phyloP scores from a whole-genome alignment of 2,113 vertebrate species.

The Xenopus laevis region DNA sequence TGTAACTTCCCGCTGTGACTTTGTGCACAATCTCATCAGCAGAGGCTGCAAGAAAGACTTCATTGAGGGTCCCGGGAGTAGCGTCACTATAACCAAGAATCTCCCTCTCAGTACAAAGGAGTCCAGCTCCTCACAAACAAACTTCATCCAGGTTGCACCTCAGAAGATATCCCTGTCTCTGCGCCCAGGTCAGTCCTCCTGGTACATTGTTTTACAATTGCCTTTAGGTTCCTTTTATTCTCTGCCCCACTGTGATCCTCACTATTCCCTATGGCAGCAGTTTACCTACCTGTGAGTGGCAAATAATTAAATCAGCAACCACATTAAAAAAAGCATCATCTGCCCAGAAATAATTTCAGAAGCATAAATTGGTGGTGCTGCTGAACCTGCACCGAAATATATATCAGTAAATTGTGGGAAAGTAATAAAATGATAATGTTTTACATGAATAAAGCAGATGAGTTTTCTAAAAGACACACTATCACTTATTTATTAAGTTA shows the following conservation, averaged over 20 bases:
- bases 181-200: constrained; percentile 74
- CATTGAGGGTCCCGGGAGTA: constrained; percentile 78
- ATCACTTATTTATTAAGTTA: too few species aligned
- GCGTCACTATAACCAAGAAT: constrained; percentile 59
- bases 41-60: constrained; percentile 70
- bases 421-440: too few species aligned
- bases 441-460: too few species aligned
- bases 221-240: fast-evolving
- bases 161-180: constrained; percentile 82
- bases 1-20: constrained; percentile 80
- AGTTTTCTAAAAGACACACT: too few species aligned
- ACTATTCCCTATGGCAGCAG: too few species aligned
- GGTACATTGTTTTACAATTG: fast-evolving
- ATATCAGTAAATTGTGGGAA: too few species aligned
- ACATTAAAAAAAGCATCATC: too few species aligned
- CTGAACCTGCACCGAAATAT: too few species aligned
- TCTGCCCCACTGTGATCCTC: not conserved
- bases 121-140: constrained; percentile 62
- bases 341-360: too few species aligned
- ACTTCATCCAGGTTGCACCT: constrained; percentile 83
- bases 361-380: too few species aligned
- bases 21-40: constrained; percentile 72
- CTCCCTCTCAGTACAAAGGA: constrained; percentile 81
- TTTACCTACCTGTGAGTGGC: too few species aligned
- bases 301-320: too few species aligned